Evolutionary conservation across 2,888 invertebrate species (phyloP).

Genomic region (Drosophila robusta): DNA sequence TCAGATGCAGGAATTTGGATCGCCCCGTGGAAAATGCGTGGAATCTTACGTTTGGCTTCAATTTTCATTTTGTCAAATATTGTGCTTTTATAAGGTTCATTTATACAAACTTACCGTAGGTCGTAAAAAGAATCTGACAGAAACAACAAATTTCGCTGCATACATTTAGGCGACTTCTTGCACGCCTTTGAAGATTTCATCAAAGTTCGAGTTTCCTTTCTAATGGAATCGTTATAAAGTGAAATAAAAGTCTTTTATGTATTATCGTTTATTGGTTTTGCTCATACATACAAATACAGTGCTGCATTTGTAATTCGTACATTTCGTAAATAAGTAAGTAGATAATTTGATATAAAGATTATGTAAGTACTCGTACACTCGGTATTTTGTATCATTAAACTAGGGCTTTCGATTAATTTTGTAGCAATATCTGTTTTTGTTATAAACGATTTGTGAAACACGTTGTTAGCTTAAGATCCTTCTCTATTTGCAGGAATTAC

Average conservation of each 20-base stretch:
- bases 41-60: too few relatives aligned
- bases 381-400: constrained; percentile 21
- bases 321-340: constrained; percentile 42
- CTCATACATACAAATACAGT: constrained; percentile 43
- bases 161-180: constrained; percentile 9
- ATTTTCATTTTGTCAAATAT: too few relatives aligned
- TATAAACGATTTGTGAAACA: constrained; percentile 62
- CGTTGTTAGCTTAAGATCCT: constrained; percentile 42
- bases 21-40: too few relatives aligned
- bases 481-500: constrained; percentile 56
- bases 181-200: not conserved
- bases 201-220: too few relatives aligned
- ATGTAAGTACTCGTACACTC: constrained; percentile 35
- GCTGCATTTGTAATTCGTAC: constrained; percentile 46
- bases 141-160: not conserved
- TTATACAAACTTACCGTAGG: not conserved
- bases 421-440: constrained; percentile 20
- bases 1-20: too few relatives aligned
- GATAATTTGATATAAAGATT: constrained; percentile 36
- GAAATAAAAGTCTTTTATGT: constrained; percentile 11
- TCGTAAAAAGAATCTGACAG: not conserved
- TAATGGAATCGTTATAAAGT: not conserved
- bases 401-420: constrained; percentile 24
- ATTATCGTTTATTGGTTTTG: constrained; percentile 56
- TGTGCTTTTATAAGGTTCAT: too few relatives aligned